Percentiles rank a stretch among this genome's conserved stretches.
Evolutionary conservation across 2,113 vertebrate genomes (phyloP).

Genomic region (Felis chaus): DNA sequence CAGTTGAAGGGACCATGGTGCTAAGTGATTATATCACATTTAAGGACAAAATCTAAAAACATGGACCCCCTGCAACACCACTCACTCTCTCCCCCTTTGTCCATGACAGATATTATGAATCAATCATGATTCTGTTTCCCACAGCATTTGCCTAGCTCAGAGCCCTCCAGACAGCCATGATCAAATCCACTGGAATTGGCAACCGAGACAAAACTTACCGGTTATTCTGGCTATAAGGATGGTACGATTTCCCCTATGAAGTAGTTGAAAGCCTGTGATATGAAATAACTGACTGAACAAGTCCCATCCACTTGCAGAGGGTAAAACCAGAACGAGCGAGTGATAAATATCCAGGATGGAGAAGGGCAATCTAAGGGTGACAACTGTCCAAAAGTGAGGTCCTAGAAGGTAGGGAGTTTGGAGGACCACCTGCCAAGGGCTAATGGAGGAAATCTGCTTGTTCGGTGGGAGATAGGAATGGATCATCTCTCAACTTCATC

Average conservation of each 20-base stretch:
- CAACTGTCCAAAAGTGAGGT: not conserved
- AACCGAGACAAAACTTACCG: not conserved
- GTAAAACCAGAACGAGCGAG: not conserved
- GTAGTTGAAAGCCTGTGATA: not conserved
- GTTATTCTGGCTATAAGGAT: not conserved
- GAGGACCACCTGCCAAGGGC: not conserved
- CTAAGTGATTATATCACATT: not conserved
- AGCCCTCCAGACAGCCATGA: not conserved
- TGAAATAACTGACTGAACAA: not conserved
- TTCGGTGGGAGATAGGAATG: not conserved
- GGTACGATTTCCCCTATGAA: not conserved
- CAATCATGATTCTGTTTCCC: not conserved
- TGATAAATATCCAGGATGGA: not conserved
- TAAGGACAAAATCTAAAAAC: not conserved
- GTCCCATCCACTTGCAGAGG: not conserved
- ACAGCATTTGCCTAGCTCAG: not conserved
- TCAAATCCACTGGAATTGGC: not conserved
- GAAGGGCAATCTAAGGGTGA: not conserved
- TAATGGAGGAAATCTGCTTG: not conserved
- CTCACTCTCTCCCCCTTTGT: not conserved
- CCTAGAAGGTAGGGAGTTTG: not conserved
- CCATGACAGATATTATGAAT: not conserved
- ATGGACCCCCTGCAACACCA: not conserved
- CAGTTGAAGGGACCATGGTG: not conserved
- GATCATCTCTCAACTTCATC: not conserved